These are phyloP conservation scores for Mionectes olivaceus DNA, from an alignment of 2,797 vertebrate species.

Conservation along the genomic window DNA sequence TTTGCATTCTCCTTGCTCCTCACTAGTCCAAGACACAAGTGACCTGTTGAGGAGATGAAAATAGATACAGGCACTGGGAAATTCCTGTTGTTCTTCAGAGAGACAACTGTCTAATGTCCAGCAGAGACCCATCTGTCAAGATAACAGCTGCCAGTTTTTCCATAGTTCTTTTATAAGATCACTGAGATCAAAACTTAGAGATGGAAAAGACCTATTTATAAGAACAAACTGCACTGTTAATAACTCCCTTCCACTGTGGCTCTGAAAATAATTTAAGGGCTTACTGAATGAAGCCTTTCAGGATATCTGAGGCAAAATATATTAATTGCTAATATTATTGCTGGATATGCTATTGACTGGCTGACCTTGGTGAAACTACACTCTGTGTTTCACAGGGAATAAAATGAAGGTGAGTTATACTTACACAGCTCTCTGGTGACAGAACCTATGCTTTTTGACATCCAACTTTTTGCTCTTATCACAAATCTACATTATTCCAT, in stretches of 20 bases:
- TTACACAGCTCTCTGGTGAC: neutral
- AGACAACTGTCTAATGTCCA: conserved; percentile 6
- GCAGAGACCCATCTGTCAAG: conserved; percentile 54
- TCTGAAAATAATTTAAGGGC: neutral
- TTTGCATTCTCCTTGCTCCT: neutral
- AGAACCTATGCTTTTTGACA: neutral
- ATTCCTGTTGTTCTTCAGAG: conserved; percentile 61
- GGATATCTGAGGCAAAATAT: neutral
- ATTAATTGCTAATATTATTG: conserved; percentile 31
- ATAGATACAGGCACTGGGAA: conserved; percentile 36
- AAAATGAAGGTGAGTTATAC: conserved; percentile 7
- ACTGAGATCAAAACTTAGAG: conserved; percentile 42
- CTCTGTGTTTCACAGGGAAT: neutral
- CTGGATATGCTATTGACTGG: neutral
- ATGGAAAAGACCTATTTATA: conserved; percentile 66
- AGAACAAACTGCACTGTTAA: conserved; percentile 14
- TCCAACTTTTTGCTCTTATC: neutral
- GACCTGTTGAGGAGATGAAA: conserved; percentile 25
- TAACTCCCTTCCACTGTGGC: conserved; percentile 26
- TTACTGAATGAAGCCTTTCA: neutral
- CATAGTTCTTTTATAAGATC: conserved; percentile 42
- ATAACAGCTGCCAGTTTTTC: conserved; percentile 66
- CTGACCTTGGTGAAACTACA: conserved; percentile 23
- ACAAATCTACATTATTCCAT: neutral
- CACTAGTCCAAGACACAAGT: neutral